These are phyloP conservation scores for Deroplatys truncata DNA, from an alignment of 2,888 invertebrate genomes.

Conservation along the genomic window DNA sequence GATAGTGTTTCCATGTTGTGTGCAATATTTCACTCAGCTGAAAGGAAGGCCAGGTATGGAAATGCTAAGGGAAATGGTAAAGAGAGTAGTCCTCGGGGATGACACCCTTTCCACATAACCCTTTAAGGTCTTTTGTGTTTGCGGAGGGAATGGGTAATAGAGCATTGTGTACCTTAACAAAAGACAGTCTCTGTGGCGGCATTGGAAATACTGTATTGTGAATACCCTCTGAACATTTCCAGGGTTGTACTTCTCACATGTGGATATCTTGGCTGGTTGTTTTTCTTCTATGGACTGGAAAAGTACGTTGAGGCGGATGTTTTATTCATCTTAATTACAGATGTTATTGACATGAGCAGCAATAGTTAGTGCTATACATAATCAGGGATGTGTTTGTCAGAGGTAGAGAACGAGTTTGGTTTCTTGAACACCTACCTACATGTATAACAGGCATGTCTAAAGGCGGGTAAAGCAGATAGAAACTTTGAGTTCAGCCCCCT, in stretches of 20 bases:
- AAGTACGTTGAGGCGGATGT: too few species aligned
- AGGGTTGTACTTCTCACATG: neutral
- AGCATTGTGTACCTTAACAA: neutral
- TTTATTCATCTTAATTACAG: too few species aligned
- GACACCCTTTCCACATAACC: neutral
- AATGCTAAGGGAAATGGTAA: neutral
- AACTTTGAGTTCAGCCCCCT: too few species aligned
- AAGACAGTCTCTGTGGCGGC: neutral
- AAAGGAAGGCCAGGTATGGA: neutral
- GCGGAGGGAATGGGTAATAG: neutral
- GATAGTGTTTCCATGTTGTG: neutral
- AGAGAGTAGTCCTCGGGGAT: neutral
- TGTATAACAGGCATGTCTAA: too few species aligned
- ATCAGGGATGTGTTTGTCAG: too few species aligned
- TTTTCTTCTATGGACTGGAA: too few species aligned
- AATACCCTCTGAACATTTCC: neutral
- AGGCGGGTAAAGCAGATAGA: too few species aligned
- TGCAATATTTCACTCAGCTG: neutral
- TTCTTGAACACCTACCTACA: too few species aligned
- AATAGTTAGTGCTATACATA: too few species aligned
- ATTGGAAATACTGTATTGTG: neutral
- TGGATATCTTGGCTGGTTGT: neutral
- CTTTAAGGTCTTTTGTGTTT: neutral
- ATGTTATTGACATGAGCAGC: too few species aligned
- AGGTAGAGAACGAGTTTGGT: too few species aligned